Conservation (phyloP, 1,140 invertebrate genomes). For the Drosophila grimshawi region DNA sequence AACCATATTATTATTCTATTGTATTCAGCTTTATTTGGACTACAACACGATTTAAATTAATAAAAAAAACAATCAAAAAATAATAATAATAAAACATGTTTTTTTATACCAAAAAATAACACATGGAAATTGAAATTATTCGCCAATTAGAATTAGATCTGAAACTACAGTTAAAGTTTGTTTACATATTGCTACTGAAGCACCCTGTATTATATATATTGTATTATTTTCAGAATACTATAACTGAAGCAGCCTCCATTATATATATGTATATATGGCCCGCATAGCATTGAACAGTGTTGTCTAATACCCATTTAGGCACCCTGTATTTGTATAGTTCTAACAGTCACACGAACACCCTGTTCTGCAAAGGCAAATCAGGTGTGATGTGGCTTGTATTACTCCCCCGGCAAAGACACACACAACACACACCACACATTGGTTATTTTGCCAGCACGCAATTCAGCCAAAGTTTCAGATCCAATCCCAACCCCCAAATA, state of each 20-base stretch:
- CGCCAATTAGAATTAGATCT: no score
- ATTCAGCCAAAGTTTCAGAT: background rate
- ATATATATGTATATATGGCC: no score
- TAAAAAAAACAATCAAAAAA: no score
- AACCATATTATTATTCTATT: no score
- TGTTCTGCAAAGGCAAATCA: constrained; percentile 33
- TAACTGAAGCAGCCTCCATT: no score
- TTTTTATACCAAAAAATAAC: no score
- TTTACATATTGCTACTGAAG: background rate
- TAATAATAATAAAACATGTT: no score
- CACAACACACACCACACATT: constrained; percentile 5
- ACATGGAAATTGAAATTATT: no score
- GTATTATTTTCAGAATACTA: no score
- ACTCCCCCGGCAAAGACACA: constrained; percentile 18
- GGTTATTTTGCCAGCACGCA: constrained; percentile 34
- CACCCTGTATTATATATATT: constrained; percentile 1
- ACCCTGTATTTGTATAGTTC: constrained; percentile 6
- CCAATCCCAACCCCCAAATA: constrained; percentile 4
- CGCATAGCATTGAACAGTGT: no score
- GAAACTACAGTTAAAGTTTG: background rate
- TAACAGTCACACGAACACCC: constrained; percentile 5
- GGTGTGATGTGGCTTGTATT: constrained; percentile 53
- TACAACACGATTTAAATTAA: no score
- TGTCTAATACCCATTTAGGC: background rate
- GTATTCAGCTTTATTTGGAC: no score